Percentiles rank a stretch among this genome's conserved stretches.
phyloP scores from a whole-genome alignment of 2,113 vertebrate genomes.

The Elanoides forficatus region DNA sequence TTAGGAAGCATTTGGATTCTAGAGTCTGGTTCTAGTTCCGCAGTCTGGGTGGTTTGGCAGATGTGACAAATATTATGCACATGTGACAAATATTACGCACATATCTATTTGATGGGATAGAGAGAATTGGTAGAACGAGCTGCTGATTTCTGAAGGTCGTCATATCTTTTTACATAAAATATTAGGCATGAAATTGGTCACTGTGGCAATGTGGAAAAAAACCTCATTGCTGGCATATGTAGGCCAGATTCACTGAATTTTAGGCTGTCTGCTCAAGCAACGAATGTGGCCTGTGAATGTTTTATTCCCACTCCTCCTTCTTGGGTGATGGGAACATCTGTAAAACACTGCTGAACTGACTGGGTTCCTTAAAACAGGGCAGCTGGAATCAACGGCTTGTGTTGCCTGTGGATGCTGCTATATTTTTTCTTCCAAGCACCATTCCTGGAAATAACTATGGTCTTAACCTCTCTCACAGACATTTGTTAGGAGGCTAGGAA shows the following conservation, averaged over 20 bases:
- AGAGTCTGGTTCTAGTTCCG: background rate
- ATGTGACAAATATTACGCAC: background rate
- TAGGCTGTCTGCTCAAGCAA: background rate
- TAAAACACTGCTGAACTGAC: background rate
- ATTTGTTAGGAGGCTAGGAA: background rate
- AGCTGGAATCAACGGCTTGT: constrained; percentile 37
- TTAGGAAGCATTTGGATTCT: background rate
- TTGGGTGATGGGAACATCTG: background rate
- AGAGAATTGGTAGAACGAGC: background rate
- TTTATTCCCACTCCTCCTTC: background rate
- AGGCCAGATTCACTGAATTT: background rate
- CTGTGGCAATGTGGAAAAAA: background rate
- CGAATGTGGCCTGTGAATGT: background rate
- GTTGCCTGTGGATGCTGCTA: constrained; percentile 51
- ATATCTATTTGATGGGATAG: background rate
- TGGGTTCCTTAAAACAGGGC: background rate
- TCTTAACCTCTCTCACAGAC: constrained; percentile 36
- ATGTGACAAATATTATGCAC: background rate
- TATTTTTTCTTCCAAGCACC: constrained; percentile 28
- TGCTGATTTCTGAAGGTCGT: background rate
- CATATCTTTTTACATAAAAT: background rate
- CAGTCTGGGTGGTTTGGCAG: background rate
- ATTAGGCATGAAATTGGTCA: background rate
- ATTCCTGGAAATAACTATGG: constrained; percentile 34
- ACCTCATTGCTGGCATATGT: background rate